These are phyloP conservation scores for Orchesella cincta DNA, from an alignment of 1,140 invertebrate genomes.

Conservation along the genomic window DNA sequence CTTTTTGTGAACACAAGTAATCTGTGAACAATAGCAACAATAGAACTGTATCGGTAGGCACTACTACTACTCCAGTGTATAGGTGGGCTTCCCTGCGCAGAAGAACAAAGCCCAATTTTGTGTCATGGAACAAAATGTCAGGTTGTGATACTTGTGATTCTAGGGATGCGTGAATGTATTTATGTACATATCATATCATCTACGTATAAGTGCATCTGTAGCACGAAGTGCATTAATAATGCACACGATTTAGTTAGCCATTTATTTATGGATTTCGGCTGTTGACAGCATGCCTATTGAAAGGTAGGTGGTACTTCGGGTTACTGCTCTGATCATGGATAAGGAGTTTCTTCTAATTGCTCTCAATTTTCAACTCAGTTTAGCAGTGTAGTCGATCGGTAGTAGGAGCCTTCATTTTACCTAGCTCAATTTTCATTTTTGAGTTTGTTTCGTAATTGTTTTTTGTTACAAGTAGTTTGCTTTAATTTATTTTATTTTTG, in stretches of 20 bases:
- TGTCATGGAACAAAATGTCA: slow-evolving; percentile 4
- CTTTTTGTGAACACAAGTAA: slow-evolving; percentile 3
- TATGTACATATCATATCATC: neutral
- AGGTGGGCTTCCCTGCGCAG: slow-evolving; percentile 1
- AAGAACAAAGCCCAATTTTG: slow-evolving; percentile 11
- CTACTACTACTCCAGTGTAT: neutral
- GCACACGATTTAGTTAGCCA: neutral
- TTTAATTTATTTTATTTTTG: neutral
- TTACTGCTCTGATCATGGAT: neutral
- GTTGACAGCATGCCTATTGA: slow-evolving; percentile 18
- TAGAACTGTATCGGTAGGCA: slow-evolving; percentile 4
- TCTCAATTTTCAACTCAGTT: neutral
- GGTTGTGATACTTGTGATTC: neutral
- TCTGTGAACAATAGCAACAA: slow-evolving; percentile 3
- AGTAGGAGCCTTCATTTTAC: no score
- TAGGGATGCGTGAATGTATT: neutral
- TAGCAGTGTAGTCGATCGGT: no score
- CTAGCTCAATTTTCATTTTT: neutral
- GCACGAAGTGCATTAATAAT: neutral
- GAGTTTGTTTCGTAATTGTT: neutral
- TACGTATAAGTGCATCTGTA: neutral
- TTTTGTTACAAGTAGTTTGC: neutral
- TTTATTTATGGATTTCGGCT: neutral
- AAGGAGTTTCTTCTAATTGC: neutral
- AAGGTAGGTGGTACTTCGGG: neutral